Percentiles rank a stretch among this genome's conserved stretches.
phyloP scores from a whole-genome alignment of 2,797 vertebrate species.

The Denticeps clupeoides region DNA sequence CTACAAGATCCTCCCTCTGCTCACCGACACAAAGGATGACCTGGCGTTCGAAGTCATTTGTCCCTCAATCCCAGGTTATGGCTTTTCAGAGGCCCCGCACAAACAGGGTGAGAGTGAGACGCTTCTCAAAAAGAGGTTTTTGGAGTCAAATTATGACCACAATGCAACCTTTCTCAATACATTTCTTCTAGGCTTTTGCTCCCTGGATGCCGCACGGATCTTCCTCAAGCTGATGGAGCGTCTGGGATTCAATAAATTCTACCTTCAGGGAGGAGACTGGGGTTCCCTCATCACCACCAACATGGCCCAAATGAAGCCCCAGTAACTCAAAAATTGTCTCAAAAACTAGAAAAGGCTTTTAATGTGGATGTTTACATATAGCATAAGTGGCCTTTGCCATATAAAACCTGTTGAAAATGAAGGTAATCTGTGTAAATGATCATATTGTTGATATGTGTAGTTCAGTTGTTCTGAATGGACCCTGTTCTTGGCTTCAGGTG shows the following conservation, averaged over 20 bases:
- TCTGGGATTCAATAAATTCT: conserved; percentile 70
- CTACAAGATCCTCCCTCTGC: conserved; percentile 75
- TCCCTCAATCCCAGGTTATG: conserved; percentile 82
- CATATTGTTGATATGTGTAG: too few relatives aligned
- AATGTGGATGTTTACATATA: too few relatives aligned
- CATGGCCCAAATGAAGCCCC: conserved; percentile 81
- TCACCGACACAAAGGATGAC: conserved; percentile 47
- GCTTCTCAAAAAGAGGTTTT: not conserved
- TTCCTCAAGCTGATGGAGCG: conserved; percentile 80
- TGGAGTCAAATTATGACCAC: too few relatives aligned
- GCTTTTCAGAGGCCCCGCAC: conserved; percentile 73
- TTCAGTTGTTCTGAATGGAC: not conserved
- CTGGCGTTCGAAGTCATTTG: conserved; percentile 77
- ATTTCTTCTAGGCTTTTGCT: conserved; percentile 72
- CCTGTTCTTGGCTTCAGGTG: conserved; percentile 40
- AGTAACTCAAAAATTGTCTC: conserved; percentile 62
- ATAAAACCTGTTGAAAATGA: too few relatives aligned
- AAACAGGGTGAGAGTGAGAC: conserved; percentile 54
- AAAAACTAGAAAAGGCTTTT: too few relatives aligned
- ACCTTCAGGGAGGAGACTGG: conserved; percentile 81
- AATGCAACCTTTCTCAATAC: too few relatives aligned
- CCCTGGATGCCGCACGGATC: conserved; percentile 59
- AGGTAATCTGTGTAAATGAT: too few relatives aligned
- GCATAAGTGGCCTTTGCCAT: too few relatives aligned
- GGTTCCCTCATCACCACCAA: conserved; percentile 64